Base-by-base conservation (phyloP, 2,888 invertebrate species). In the Oegoconia quadripuncta region DNA sequence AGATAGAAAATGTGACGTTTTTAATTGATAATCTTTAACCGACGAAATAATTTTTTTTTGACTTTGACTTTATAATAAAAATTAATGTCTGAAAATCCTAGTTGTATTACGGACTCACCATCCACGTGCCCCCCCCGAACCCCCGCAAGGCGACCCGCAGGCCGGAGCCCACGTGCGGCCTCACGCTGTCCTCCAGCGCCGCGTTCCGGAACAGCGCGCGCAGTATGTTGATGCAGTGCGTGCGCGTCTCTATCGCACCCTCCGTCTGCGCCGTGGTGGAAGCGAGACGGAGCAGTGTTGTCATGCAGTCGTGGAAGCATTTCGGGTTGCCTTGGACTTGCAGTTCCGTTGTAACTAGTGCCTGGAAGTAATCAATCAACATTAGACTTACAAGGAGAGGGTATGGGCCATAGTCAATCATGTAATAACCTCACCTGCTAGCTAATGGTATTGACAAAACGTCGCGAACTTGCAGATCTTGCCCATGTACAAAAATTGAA, bases 141-240 rank as follows among this genome's bases (percentile, higher is more conserved):
- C 95, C 95, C 9, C 77, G 74, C 16, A 97, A 88, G 2, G 97
- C 93, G 3, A 91, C 89, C 50, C 90, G 83, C 1, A 97, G 83
- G 12, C 93, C 95, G 26, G 89, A 88, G 0, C 90, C 91, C 7
- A 95, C 90, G 72, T 91, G 94, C 3, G 90, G 40, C n/a, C 64
- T 66, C 3, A 58, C 61, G 3, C 55, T 50, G 12, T 95, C 95
- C 9, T 92, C 92, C 26, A 98, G 86, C 48, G 92, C 89, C 2
- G 94, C 90, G 73, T 95, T 93, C 22, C 94, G 90, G 66, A 92
- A 94, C 26, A 98, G 73, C 0, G 95, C 93, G 49, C 97, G 89
- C 50, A 98, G 79, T 37, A 97, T 93, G 74, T 98, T 97, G 55
- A 96, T 74, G n/a, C 94, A 91, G 76, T 97, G 98, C 20, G 93